These are phyloP conservation scores for Microcebus ravelobensis DNA, from an alignment of 2,113 vertebrate genomes.

Conservation along the genomic window DNA sequence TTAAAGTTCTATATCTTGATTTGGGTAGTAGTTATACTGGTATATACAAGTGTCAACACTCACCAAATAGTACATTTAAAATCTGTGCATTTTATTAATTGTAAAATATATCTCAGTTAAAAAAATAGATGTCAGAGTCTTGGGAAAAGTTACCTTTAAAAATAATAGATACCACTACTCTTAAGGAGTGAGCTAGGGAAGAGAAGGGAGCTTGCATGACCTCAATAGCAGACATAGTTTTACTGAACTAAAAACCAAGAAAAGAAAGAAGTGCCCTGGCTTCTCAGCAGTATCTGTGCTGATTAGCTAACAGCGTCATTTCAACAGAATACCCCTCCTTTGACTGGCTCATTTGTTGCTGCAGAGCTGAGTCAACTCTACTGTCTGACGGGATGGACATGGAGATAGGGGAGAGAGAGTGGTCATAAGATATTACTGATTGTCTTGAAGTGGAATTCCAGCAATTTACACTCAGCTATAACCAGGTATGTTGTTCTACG, in stretches of 20 bases:
- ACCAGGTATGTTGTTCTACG: background rate
- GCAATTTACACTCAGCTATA: background rate
- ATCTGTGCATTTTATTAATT: background rate
- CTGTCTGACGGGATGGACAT: background rate
- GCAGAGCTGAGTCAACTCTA: background rate
- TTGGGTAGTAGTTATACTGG: background rate
- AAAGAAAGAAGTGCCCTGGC: background rate
- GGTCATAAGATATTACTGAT: background rate
- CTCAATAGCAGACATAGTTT: background rate
- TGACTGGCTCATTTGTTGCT: background rate
- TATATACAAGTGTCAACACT: background rate
- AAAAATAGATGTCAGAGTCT: background rate
- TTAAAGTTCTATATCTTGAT: background rate
- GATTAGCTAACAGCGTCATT: background rate
- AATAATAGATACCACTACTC: background rate
- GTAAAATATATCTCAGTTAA: background rate
- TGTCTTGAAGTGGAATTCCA: background rate
- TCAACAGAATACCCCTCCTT: background rate
- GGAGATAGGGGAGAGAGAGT: background rate
- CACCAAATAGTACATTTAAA: background rate
- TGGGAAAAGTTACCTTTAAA: background rate
- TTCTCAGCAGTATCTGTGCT: background rate
- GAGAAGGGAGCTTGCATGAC: background rate
- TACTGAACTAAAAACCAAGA: background rate
- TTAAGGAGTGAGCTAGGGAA: background rate